A percentile compares a stretch with the other conserved stretches of the same genome.
Evolutionary conservation across 2,797 vertebrate genomes (phyloP).

Genomic region (Orestias chungarensis): DNA sequence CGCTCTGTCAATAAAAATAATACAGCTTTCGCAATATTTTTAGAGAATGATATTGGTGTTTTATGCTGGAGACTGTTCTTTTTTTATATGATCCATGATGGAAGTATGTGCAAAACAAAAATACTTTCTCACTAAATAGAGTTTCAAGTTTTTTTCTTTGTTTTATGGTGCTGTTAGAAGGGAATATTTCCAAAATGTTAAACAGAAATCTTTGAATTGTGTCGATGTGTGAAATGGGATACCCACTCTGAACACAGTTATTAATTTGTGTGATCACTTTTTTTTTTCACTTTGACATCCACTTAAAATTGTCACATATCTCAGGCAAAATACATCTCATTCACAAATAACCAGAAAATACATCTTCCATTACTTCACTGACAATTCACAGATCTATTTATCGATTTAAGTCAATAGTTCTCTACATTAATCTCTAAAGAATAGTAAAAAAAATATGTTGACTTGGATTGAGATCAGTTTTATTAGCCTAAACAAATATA

Average conservation of each 20-base stretch:
- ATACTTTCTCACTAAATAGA: slow-evolving; percentile 27
- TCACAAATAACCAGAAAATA: background rate
- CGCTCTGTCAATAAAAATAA: slow-evolving; percentile 48
- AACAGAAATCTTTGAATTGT: slow-evolving; percentile 8
- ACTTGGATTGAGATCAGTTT: background rate
- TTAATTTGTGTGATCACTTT: background rate
- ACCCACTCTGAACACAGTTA: slow-evolving; percentile 34
- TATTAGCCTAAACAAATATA: background rate
- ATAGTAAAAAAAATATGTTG: background rate
- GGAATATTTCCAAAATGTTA: slow-evolving; percentile 39
- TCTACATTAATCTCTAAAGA: background rate
- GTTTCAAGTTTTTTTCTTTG: slow-evolving; percentile 25
- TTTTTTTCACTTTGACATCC: background rate
- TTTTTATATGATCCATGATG: slow-evolving; percentile 32
- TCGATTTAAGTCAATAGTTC: background rate
- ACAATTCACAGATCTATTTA: background rate
- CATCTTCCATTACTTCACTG: background rate
- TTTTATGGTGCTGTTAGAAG: slow-evolving; percentile 25
- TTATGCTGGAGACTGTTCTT: slow-evolving; percentile 38
- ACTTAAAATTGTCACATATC: background rate
- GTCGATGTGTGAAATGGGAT: slow-evolving; percentile 17
- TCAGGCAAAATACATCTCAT: slow-evolving; percentile 16
- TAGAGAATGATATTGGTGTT: slow-evolving; percentile 40
- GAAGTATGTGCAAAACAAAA: slow-evolving; percentile 50
- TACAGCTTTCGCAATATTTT: slow-evolving; percentile 40